A percentile compares a stretch with the other conserved stretches of the same genome.
phyloP scores from a whole-genome alignment of 1,140 invertebrate species.

The Ruditapes philippinarum region DNA sequence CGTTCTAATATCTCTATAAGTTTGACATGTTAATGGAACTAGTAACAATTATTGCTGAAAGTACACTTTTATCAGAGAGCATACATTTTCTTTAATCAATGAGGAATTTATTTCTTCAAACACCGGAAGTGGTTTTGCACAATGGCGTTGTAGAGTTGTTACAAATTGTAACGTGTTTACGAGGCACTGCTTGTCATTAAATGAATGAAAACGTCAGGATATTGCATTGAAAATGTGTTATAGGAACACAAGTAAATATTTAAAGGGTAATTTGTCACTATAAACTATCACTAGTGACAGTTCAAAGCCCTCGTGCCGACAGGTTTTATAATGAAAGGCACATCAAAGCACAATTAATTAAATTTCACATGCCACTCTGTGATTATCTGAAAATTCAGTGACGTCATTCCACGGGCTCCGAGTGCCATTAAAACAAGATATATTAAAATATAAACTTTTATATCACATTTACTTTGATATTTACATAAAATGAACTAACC shows the following conservation, averaged over 20 bases:
- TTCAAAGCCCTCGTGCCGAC: conserved; percentile 50
- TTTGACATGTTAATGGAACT: too few relatives aligned
- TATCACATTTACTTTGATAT: conserved; percentile 14
- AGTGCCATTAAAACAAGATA: conserved; percentile 26
- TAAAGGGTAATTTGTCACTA: conserved; percentile 54
- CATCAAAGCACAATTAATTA: conserved; percentile 53
- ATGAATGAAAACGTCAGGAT: conserved; percentile 48
- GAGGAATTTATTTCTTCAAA: not conserved
- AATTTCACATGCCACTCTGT: not conserved
- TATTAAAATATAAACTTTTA: conserved; percentile 20
- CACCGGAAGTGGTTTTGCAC: not conserved
- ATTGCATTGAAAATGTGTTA: conserved; percentile 37
- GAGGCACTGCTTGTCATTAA: conserved; percentile 12
- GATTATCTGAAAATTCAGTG: conserved; percentile 43
- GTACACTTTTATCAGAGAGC: too few relatives aligned
- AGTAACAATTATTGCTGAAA: too few relatives aligned
- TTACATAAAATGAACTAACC: too few relatives aligned
- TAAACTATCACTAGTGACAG: conserved; percentile 55
- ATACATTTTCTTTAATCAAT: too few relatives aligned
- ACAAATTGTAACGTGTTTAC: conserved; percentile 26
- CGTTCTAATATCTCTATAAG: too few relatives aligned
- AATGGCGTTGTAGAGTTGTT: not conserved
- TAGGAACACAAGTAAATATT: conserved; percentile 51
- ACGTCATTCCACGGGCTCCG: conserved; percentile 35
- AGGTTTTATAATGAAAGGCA: conserved; percentile 50